A percentile compares a stretch with the other conserved stretches of the same genome.
These are phyloP conservation scores for Trididemnum nubilum DNA, from an alignment of 23 tunicate species.

Conservation along the genomic window DNA sequence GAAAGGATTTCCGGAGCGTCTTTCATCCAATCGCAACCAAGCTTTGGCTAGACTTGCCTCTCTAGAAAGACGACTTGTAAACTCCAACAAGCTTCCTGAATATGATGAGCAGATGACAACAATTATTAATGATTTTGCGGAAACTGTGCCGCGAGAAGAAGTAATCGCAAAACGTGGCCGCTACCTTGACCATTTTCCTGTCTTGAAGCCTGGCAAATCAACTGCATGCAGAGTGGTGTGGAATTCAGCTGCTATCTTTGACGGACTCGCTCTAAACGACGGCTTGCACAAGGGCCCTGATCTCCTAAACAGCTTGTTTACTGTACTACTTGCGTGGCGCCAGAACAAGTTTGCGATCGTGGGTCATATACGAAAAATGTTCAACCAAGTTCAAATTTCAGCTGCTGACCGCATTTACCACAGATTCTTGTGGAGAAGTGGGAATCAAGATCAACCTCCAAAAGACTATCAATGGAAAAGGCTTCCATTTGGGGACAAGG, in stretches of 20 bases:
- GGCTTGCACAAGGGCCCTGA: neutral
- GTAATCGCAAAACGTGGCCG: neutral
- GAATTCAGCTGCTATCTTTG: neutral
- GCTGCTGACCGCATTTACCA: neutral
- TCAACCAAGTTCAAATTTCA: neutral
- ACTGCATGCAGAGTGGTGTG: conserved; percentile 4
- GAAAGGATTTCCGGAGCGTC: neutral
- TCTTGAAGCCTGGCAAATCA: neutral
- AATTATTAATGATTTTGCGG: neutral
- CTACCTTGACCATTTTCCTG: neutral
- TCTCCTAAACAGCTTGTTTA: neutral
- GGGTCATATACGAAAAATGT: neutral
- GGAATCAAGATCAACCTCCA: neutral
- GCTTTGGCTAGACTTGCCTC: neutral
- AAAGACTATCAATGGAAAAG: neutral
- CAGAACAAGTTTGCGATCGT: neutral
- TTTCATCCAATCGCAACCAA: neutral
- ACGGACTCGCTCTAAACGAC: neutral
- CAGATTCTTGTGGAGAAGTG: neutral
- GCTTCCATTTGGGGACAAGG: neutral
- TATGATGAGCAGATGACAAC: neutral
- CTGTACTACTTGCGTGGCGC: neutral
- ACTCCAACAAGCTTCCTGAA: neutral
- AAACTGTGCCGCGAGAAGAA: neutral
- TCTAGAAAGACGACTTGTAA: neutral